Base-by-base conservation (phyloP, 2,797 vertebrate species). In the Oophaga sylvatica region DNA sequence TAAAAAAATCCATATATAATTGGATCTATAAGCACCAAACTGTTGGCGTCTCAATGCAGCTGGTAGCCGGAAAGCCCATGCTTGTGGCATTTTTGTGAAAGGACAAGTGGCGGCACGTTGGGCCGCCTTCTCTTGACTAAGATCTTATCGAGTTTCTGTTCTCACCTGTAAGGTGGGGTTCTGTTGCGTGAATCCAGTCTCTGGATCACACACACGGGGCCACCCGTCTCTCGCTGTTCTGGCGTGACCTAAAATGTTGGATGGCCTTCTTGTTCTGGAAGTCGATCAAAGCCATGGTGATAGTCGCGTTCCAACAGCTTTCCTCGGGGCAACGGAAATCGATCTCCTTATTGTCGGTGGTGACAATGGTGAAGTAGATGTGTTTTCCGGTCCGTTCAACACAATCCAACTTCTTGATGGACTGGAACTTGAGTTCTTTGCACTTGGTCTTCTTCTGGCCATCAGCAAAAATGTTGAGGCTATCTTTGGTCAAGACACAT, bases 291-390 rank as follows among this genome's bases (percentile, higher is more conserved):
- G 98, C 98, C 97, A 99, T 95, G 62, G 97, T 96, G 94, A 99
- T 98, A 89, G 97, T 95, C 2, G 97, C 96, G 89, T 97, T 98
- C 98, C 98, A 99, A 94, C 96, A 95, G 95, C 95, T 96, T 92
- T 97, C 96, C 67, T 95, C 96, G 0, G 96, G 90, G 92, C 97
- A 98, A 92, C 98, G 95, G 95, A 99, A 99, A 92, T 99, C 98
- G 90, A 99, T 98, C 94, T 99, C 98, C 91, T 97, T 97, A 92
- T 96, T 94, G 93, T 98, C 97, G 8, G 95, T 97, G 90, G 98
- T 99, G 63, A 99, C 98, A 90, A 99, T 97, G 91, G 98, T 99
- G 95, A 99, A 99, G 92, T 99, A 99, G 92, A 98, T 95, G 94
- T 98, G 97, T 91, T 97, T 98, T 92, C 96, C 96, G 62, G 97